Conservation (phyloP, 2,113 vertebrate genomes). For the Pogonocichla stellata region DNA sequence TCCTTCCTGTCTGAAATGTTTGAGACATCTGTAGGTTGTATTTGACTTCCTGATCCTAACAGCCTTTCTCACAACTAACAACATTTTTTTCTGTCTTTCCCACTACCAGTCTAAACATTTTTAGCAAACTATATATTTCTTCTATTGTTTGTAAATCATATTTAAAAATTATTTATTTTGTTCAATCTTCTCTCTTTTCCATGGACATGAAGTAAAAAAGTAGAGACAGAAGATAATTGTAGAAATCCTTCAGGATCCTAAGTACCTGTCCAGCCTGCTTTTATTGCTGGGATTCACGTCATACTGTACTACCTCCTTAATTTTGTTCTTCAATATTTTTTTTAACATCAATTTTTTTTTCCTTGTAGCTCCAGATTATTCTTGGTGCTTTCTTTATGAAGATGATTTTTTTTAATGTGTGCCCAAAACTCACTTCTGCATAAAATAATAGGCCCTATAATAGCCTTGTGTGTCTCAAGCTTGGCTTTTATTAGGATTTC, state of each 20-base stretch:
- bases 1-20: neutral
- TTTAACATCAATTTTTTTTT: neutral
- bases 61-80: neutral
- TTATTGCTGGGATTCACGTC: neutral
- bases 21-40: neutral
- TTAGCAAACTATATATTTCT: neutral
- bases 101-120: neutral
- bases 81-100: neutral
- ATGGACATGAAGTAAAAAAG: neutral
- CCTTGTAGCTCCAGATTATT: neutral
- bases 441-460: neutral
- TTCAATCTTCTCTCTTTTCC: neutral
- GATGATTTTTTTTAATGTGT: neutral
- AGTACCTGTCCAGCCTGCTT: neutral
- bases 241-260: neutral
- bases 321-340: neutral
- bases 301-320: neutral
- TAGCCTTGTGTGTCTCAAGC: neutral
- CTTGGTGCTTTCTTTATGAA: neutral
- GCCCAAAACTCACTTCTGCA: neutral
- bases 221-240: neutral
- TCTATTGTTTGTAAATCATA: neutral
- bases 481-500: slow-evolving; percentile 12
- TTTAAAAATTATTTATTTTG: neutral
- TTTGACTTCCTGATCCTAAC: neutral